phyloP scores from a whole-genome alignment of 2,113 vertebrate genomes.

The Parotia lawesii region DNA sequence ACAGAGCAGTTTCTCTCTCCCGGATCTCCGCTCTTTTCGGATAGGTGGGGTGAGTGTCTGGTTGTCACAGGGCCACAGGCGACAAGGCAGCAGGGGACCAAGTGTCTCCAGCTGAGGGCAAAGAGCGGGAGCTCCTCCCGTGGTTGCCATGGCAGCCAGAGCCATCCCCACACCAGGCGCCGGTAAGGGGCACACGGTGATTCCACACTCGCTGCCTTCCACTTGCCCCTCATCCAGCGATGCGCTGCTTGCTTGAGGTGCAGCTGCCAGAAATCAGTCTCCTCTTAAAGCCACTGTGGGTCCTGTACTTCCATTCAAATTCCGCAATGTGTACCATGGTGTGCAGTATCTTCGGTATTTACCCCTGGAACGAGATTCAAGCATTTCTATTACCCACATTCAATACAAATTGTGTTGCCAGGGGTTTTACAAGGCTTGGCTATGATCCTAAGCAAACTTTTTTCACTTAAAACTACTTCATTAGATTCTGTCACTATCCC shows the following conservation, averaged over 20 bases:
- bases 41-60: not conserved
- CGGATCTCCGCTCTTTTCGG: accelerated
- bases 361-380: not conserved
- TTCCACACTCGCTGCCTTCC: not conserved
- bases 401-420: not conserved
- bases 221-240: not conserved
- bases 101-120: not conserved
- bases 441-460: not conserved
- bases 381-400: not conserved
- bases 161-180: not conserved
- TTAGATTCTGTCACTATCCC: not conserved
- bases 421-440: not conserved
- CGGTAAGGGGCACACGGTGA: accelerated
- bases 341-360: not conserved
- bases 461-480: not conserved
- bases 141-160: conserved; percentile 22
- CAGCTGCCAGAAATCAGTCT: not conserved
- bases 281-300: not conserved
- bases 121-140: not conserved
- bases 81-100: not conserved
- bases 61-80: not conserved
- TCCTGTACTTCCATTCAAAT: not conserved
- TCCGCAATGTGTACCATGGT: not conserved
- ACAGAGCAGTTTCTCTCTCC: not conserved
- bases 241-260: not conserved